These are phyloP conservation scores for Anneissia japonica DNA, from an alignment of 35 echinoderm and acorn worm species.

Conservation along the genomic window DNA sequence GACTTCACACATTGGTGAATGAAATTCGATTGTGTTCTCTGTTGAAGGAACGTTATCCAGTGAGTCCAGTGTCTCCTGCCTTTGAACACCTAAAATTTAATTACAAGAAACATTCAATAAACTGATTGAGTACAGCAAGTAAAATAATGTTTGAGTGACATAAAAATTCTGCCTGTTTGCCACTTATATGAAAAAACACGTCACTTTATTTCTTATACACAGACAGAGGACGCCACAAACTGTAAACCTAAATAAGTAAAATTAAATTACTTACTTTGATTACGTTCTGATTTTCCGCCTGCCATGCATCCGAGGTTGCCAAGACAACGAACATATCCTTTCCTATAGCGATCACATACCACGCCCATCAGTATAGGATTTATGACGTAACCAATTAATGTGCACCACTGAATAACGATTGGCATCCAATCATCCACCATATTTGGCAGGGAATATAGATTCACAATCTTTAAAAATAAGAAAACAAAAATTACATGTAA, in stretches of 20 bases:
- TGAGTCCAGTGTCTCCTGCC: neutral
- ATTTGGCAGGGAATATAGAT: neutral
- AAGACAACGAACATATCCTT: neutral
- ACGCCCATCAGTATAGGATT: neutral
- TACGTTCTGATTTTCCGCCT: neutral
- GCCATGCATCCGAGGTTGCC: neutral
- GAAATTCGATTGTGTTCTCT: neutral
- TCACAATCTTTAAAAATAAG: neutral
- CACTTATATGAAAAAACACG: too few relatives aligned
- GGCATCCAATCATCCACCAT: neutral
- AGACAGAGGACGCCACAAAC: too few relatives aligned
- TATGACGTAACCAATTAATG: neutral
- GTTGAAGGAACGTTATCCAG: neutral
- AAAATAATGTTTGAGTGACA: too few relatives aligned
- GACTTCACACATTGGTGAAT: neutral
- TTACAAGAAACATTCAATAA: too few relatives aligned
- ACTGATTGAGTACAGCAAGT: too few relatives aligned
- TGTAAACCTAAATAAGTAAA: too few relatives aligned
- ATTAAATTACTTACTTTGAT: neutral
- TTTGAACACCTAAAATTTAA: neutral
- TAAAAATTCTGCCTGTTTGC: too few relatives aligned
- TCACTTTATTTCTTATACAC: too few relatives aligned
- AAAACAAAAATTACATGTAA: neutral
- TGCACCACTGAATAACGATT: neutral
- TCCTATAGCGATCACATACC: neutral